Base-by-base conservation (phyloP, 64 coral and sea anemone genomes). In the Porites australiensis region DNA sequence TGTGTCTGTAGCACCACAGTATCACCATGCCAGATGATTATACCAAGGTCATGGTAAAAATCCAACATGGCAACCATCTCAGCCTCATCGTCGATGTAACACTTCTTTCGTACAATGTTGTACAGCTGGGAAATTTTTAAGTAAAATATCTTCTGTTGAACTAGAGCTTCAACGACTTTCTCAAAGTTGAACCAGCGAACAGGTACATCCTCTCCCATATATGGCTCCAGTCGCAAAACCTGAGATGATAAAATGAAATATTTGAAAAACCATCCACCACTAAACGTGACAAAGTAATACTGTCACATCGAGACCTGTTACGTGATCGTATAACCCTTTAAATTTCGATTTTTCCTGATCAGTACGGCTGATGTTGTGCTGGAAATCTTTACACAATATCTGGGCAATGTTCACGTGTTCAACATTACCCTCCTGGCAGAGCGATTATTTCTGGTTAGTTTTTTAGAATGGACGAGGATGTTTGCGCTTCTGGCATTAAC, bases 141-240 rank as follows among this genome's bases (percentile, higher is more conserved):
- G 61, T 92, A 74, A 57, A 74, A 88, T 10, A 14, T 50, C 22
- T 92, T 75, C 70, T 77, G 74, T 45, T 92, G 61, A 11, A 92
- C 90, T 2, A 92, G 47, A 23, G 44, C 75, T 67, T 86, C 69
- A 2, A 92, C 68, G 0, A 92, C 81, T 65, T 65, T 92, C 55
- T 92, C 90, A 51, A 92, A 92, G 50, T 65, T 85, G 19, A 92
- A 85, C 90, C 90, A 92, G 4, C 90, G 79, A 5, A 92, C 90
- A 14, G 90, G 90, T 3, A 92, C 89, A 64, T 95, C 75, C n/a
- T 95, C 89, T 63, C 94, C 94, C 89, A 95, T 95, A 69, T 95
- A 95, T 1, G 94, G 94, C 21, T 95, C 94, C 55, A 68, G 50
- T n/a, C 61, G 69, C 18, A 95, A 69, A 21, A 95, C 72, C 68